Base-by-base conservation (phyloP, 2,888 invertebrate genomes). In the Spodoptera exigua region DNA sequence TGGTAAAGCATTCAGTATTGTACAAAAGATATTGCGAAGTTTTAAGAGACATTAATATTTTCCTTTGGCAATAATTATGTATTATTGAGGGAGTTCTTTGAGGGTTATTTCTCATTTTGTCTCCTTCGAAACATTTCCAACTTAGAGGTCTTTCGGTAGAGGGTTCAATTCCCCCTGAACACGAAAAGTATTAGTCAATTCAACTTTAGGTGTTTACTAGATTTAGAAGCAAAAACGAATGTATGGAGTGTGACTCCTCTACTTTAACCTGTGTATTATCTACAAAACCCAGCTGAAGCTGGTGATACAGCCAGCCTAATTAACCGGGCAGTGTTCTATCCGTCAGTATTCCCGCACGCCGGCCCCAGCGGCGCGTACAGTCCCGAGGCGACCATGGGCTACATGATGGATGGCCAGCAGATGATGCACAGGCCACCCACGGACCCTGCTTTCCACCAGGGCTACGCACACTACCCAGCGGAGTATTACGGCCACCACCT, bases 371-470 rank as follows among this genome's bases (percentile, higher is more conserved):
- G 98, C 85, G 97, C 97, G 77, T 99, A 99, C 95, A 98, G 98
- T 95, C 99, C 99, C 80, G 99, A 99, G 92, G 98, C 98, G 85
- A 96, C 97, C 89, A 98, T 98, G 96, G 98, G 98, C 93, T 98
- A 98, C 94, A 99, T 99, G 97, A 98, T 99, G 98, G 99, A 99
- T 95, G 98, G 98, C 84, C 98, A 98, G 95, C 98, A 98, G 95
- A 98, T 98, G 98, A 98, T 98, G 97, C 98, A 98, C 95, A 97
- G 98, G 95, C 97, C 98, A 87, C 98, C 98, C 80, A 97, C 97
- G 82, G 98, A 98, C 95, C 97, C 98, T 63, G 96, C 97, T 95
- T 98, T 98, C 96, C 98, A 98, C 95, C 98, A 98, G 95, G 98
- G 98, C 90, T 98, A 98, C 95, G 95, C 95, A 84, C 96, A 97